A percentile compares a stretch with the other conserved stretches of the same genome.
phyloP scores from a whole-genome alignment of 2,888 invertebrate genomes.

The Hanleya hanleyi region DNA sequence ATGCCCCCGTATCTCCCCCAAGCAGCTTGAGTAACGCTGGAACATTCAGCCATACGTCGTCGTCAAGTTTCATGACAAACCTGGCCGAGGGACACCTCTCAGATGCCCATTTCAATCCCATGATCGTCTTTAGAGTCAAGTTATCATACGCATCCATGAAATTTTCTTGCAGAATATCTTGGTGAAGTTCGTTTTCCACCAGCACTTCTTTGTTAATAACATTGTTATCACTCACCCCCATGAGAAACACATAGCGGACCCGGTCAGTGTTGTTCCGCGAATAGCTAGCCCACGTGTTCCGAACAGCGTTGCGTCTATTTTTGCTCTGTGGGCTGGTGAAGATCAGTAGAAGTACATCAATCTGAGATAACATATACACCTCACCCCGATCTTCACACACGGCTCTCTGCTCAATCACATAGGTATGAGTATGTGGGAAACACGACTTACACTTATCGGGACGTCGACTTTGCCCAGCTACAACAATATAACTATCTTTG shows the following conservation, averaged over 20 bases:
- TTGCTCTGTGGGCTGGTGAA: slow-evolving; percentile 15
- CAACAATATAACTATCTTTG: no score
- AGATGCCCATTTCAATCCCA: slow-evolving; percentile 37
- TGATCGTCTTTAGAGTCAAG: slow-evolving; percentile 38
- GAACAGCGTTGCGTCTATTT: slow-evolving; percentile 28
- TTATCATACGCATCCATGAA: slow-evolving; percentile 38
- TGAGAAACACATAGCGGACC: slow-evolving; percentile 39
- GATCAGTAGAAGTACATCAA: no score
- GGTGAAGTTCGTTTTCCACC: slow-evolving; percentile 23
- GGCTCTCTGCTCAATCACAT: no score
- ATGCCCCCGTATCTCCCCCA: no score
- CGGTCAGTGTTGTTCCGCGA: slow-evolving; percentile 28
- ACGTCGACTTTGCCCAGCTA: no score
- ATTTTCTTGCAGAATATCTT: slow-evolving; percentile 35
- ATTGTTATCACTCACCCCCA: slow-evolving; percentile 25
- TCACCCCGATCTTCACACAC: no score
- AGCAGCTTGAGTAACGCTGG: slow-evolving; percentile 26
- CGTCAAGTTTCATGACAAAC: slow-evolving; percentile 50
- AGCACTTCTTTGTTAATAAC: slow-evolving; percentile 9
- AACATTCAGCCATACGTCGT: slow-evolving; percentile 57
- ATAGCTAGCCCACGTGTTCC: slow-evolving; percentile 38
- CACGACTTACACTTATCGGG: no score
- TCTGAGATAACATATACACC: no score
- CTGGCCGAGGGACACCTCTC: slow-evolving; percentile 29
- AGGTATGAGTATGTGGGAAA: no score